Base-by-base conservation (phyloP, 2,113 vertebrate genomes). In the Tupaia tana region DNA sequence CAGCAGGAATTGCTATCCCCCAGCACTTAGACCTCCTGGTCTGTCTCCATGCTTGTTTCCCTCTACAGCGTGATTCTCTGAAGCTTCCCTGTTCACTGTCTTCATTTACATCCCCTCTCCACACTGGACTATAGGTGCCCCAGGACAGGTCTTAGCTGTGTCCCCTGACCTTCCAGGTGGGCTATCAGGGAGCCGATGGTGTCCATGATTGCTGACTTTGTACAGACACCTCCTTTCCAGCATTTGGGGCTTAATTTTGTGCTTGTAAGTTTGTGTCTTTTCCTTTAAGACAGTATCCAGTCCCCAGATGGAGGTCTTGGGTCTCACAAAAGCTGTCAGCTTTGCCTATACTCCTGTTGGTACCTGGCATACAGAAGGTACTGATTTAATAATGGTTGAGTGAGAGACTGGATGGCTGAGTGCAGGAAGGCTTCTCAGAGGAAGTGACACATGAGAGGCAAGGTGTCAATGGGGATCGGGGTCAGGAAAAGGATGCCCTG, bases 41-140 rank as follows among this genome's bases (percentile, higher is more conserved):
- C 1, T n/a, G n/a, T 15, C 22, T 43, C 71, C 31, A 18, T 73
- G 9, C 31, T 73, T 1, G 71, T 22, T 73, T 73, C n/a, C 20
- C 71, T 73, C 31, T 6, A 34, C n/a, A 73, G 31, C 9, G 20
- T 71, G 19, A 34, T 43, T 34, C 19, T 73, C 18, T 3, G 10
- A 73, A 34, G n/a, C 5, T 0, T 22, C 1, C 0, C 2, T 34
- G 31, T 73, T 73, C 43, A 34, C 43, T n/a, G 19, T 10, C 63
- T 16, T 9, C 1, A 10, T 69, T 69, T 14, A 19, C 16, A 13
- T 61, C 15, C 43, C 18, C 25, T 89, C 15, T 64, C 6, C 10
- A 74, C 29, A 80, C 16, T 54, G 52, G 56, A 61, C 13, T 54
- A 9, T 31, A 82, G 20, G 18, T 7, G 13, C 11, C n/a, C 6